Evolutionary conservation across 2,888 invertebrate species (phyloP), one percentile per base, ranked within the genome.

Genomic region (Petrolisthes manimaculis): DNA sequence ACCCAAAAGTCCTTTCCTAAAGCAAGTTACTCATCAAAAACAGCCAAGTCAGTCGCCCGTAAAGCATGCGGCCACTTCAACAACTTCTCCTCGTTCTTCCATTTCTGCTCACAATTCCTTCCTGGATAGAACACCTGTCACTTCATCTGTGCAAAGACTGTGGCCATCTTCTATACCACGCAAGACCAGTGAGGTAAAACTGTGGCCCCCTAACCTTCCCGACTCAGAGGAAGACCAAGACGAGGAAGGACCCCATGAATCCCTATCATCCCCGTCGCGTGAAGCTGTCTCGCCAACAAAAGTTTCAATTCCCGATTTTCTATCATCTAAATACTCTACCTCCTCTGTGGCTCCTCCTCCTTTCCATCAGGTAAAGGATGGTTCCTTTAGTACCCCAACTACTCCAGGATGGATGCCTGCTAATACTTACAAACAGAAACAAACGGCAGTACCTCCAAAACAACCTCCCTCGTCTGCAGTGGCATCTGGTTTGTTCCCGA

Each of bases 361-460:
- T 84, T 37, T 37, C 37, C 84, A 84, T 53, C 71, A 71, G 14
- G 61, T 54, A 21, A 53, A 12, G 24, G 80, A 74, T 79, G 80
- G 80, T n/a, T 12, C 74, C 21, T 51, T 55, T 61, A 71, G n/a
- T 74, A 53, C 75, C 21, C 51, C 69, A 18, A 53, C 53, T 54
- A 80, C 18, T 56, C 61, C 80, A 55, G 74, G 56, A 14, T 54
- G 71, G 24, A 12, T 82, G 8, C 53, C 83, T n/a, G 54, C 51
- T 24, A 21, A 9, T 24, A 21, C 74, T 55, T 24, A 82, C 21
- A n/a, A 67, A n/a, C 81, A 88, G 51, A 83, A 79, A 55, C 21
- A 53, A 37, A 84, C 84, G 75, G 80, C 84, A 9, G 24, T 55
- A 21, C 80, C 88, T 2, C 84, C 81, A 14, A 74, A 75, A 14